phyloP scores from a whole-genome alignment of 1,140 invertebrate species.

The Tenebrio molitor region DNA sequence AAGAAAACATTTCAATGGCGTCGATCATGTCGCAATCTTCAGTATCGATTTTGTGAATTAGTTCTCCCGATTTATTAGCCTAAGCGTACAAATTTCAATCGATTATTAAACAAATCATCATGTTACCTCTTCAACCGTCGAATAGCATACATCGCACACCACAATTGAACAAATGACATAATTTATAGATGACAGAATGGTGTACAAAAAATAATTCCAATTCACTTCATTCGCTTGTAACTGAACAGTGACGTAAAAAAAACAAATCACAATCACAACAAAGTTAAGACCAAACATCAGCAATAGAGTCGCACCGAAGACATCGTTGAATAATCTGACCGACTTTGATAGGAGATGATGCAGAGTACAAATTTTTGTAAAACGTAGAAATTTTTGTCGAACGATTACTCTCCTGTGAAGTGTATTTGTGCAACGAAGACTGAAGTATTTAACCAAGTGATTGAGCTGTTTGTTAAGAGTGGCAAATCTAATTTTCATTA shows the following conservation, averaged over 20 bases:
- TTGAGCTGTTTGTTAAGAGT: neutral
- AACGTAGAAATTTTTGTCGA: neutral
- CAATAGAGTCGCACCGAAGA: slow-evolving; percentile 6
- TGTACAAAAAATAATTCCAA: neutral
- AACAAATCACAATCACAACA: neutral
- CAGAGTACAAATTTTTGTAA: slow-evolving; percentile 14
- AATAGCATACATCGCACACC: slow-evolving; percentile 7
- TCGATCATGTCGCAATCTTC: slow-evolving; percentile 51
- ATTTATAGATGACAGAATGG: neutral
- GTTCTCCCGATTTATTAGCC: slow-evolving; percentile 47
- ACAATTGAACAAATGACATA: neutral
- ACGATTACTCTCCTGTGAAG: neutral
- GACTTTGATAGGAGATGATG: slow-evolving; percentile 26
- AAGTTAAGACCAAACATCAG: slow-evolving; percentile 1
- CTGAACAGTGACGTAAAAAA: neutral
- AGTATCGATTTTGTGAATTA: slow-evolving; percentile 55
- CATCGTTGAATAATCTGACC: slow-evolving; percentile 14
- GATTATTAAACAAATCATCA: neutral
- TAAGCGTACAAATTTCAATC: neutral
- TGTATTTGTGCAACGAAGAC: neutral
- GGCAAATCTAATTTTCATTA: neutral
- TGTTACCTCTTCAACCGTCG: slow-evolving; percentile 7
- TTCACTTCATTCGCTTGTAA: neutral
- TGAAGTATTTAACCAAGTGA: neutral
- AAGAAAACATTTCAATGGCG: slow-evolving; percentile 57